Base-by-base conservation (phyloP, 2,888 invertebrate species). In the Leistus spinibarbis region DNA sequence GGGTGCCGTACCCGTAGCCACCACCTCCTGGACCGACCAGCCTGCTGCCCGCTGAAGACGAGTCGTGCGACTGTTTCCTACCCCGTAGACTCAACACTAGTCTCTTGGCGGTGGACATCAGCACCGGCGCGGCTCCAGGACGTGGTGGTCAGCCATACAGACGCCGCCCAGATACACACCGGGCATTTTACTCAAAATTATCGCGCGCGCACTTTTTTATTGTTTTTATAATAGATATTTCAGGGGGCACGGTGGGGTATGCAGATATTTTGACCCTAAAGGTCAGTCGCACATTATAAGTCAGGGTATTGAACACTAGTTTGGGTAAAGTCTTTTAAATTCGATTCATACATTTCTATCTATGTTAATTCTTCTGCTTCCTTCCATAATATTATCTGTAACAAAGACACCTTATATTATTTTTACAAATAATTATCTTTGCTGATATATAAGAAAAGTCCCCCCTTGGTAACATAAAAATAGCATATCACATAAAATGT, bases 101-200 rank as follows among this genome's bases (percentile, higher is more conserved):
- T 86, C 89, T 86, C 87, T 89, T 89, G 85, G 90, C 89, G 84
- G 89, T 89, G 84, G 89, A 89, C 89, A 90, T 90, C 85, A 88
- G 64, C 69, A 69, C 16, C 69, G 23, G 10, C 85, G 7, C 40
- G 5, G 40, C 40, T 40, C 40, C 40, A 40, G 40, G 40, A 40
- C 3, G 13, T 40, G 40, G 40, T 5, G 40, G 40, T 40, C 10
- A 40, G 40, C 40, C 40, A 40, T 40, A 40, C 10, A 10, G 40
- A 40, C 13, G 40, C 53, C 57, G 57, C 13, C 57, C 4, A 4
- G 16, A 24, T 1, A 10, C 22, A 54, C 54, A 24, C 27, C 13
- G 5, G 1, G 40, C 13, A 40, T 40, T 40, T 40, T 2, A 10
- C 1, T 40, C 3, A 40, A 40, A 7, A 40, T 40, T n/a, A n/a